These are phyloP conservation scores for Porphyrio hochstetteri DNA, from an alignment of 2,113 vertebrate species.

Conservation along the genomic window DNA sequence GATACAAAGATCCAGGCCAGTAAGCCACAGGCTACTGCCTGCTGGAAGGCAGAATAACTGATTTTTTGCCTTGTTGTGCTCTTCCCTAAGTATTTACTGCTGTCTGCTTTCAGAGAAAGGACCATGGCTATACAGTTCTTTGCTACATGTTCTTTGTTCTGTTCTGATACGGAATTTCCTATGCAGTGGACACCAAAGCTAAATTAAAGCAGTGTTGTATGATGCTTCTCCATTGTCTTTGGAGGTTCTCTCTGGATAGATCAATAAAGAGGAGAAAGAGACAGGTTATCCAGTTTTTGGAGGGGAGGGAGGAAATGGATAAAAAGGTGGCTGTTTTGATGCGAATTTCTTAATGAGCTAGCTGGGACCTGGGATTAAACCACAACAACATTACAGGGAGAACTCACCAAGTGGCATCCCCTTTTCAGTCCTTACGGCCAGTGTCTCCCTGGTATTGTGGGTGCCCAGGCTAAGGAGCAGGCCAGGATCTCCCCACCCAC, in stretches of 20 bases:
- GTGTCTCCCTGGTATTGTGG: not conserved
- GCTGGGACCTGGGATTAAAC: no score
- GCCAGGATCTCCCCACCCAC: not conserved
- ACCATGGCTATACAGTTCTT: not conserved
- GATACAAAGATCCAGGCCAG: not conserved
- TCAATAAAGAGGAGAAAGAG: not conserved
- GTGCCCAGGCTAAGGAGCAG: not conserved
- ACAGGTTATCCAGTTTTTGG: not conserved
- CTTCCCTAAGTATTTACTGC: not conserved
- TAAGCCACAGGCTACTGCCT: not conserved
- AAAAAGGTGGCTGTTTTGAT: not conserved
- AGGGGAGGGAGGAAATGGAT: not conserved
- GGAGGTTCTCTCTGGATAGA: not conserved
- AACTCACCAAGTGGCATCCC: not conserved
- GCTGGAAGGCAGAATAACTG: not conserved
- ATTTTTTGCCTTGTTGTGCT: not conserved
- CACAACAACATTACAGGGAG: not conserved
- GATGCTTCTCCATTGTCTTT: not conserved
- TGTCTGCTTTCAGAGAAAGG: not conserved
- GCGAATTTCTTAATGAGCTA: not conserved
- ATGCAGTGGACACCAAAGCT: not conserved
- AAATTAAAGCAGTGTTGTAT: not conserved
- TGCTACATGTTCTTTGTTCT: not conserved
- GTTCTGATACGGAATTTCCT: not conserved
- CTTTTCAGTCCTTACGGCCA: not conserved